phyloP scores from a whole-genome alignment of 2,888 invertebrate species.

The Hydraecia micacea region DNA sequence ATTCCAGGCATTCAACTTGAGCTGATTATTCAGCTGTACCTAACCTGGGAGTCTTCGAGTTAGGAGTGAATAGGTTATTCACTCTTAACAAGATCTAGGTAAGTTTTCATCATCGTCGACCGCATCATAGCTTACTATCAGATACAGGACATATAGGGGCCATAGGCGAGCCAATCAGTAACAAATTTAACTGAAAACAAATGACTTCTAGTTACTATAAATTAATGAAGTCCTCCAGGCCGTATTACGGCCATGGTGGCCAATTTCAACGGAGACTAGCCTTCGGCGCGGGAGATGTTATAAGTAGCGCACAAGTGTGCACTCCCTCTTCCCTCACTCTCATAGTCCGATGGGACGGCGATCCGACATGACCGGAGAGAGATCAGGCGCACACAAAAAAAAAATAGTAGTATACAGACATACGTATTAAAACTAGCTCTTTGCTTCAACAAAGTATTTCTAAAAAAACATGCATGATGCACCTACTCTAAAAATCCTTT shows the following conservation, averaged over 20 bases:
- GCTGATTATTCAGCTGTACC: slow-evolving; percentile 33
- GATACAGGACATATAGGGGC: neutral
- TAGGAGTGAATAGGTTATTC: neutral
- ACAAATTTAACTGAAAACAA: neutral
- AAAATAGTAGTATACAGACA: neutral
- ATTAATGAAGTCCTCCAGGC: too few relatives aligned
- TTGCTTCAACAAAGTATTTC: neutral
- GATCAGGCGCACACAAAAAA: too few relatives aligned
- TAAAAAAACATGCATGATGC: neutral
- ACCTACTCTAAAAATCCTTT: slow-evolving; percentile 10
- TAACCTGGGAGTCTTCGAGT: neutral
- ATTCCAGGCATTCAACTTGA: slow-evolving; percentile 20
- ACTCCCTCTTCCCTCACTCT: too few relatives aligned
- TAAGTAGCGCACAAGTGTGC: too few relatives aligned
- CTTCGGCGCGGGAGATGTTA: too few relatives aligned
- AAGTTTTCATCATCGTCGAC: neutral
- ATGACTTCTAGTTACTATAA: too few relatives aligned
- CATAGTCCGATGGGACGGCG: too few relatives aligned
- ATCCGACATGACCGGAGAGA: too few relatives aligned
- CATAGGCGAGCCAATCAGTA: neutral
- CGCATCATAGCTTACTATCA: neutral
- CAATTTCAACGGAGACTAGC: too few relatives aligned
- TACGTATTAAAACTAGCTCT: neutral
- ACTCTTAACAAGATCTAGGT: neutral
- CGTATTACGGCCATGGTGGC: too few relatives aligned